Percentiles rank a stretch among this genome's conserved stretches.
Conservation (phyloP, 2,797 vertebrate species). For the Erethizon dorsatum region DNA sequence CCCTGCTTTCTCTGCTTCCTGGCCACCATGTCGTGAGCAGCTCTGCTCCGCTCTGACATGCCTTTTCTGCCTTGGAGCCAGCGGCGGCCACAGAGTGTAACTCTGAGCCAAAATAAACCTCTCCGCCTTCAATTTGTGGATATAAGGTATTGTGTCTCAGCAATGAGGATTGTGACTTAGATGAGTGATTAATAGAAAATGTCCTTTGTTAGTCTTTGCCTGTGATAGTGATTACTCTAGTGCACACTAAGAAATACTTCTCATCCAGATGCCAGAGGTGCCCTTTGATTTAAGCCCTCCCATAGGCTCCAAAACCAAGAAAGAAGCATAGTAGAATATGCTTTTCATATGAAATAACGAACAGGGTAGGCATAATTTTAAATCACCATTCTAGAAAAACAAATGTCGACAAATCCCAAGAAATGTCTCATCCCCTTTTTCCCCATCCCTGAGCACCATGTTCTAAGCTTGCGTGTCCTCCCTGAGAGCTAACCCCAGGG, state of each 20-base stretch:
- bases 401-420: not conserved
- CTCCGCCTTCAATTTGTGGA: not conserved
- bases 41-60: not conserved
- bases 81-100: not conserved
- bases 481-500: not conserved
- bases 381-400: not conserved
- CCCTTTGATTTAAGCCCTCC: not conserved
- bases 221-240: not conserved
- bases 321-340: not conserved
- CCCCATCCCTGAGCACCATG: not conserved
- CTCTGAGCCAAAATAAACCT: not conserved
- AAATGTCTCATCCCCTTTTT: not conserved
- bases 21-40: not conserved
- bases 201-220: not conserved
- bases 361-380: not conserved
- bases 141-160: not conserved
- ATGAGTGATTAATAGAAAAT: not conserved
- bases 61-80: not conserved
- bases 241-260: not conserved
- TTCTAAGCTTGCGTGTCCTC: not conserved
- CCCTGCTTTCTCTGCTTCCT: not conserved
- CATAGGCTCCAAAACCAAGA: not conserved
- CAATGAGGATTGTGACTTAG: not conserved
- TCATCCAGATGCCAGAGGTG: not conserved
- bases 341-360: not conserved